These are phyloP conservation scores for Numenius phaeopus DNA, from an alignment of 2,797 vertebrate species.

Conservation along the genomic window DNA sequence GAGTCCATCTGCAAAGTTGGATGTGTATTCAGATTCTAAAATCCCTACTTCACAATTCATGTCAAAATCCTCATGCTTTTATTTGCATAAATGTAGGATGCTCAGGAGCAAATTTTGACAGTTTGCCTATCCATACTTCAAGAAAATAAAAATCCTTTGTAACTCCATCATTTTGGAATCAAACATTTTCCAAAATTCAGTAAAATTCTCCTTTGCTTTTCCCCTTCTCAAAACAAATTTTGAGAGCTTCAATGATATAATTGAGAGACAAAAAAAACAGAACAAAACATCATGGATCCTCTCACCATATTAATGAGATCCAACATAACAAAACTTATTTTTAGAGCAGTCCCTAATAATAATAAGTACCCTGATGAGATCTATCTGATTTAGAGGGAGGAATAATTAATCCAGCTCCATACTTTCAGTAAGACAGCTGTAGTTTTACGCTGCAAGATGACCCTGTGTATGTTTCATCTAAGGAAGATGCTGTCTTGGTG, in stretches of 20 bases:
- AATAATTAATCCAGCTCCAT: conserved; percentile 54
- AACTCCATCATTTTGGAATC: background rate
- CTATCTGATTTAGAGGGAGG: conserved; percentile 4
- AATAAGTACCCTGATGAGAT: conserved; percentile 62
- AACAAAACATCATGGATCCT: background rate
- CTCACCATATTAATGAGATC: background rate
- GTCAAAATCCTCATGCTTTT: background rate
- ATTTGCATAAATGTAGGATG: background rate
- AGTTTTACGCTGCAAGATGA: conserved; percentile 38
- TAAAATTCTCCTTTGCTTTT: conserved; percentile 1
- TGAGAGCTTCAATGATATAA: background rate
- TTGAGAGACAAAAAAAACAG: background rate
- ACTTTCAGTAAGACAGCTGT: conserved; percentile 23
- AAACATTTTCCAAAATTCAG: background rate
- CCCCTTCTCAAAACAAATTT: background rate
- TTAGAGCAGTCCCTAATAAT: conserved; percentile 63
- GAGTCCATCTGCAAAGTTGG: background rate
- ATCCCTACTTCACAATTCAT: background rate
- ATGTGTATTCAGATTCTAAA: background rate
- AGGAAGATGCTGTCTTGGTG: background rate
- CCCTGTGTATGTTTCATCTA: background rate
- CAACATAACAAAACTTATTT: conserved; percentile 30
- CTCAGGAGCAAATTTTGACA: background rate
- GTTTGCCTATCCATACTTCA: background rate
- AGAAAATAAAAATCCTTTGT: background rate